These are phyloP conservation scores for Saccopteryx leptura DNA, from an alignment of 2,113 vertebrate genomes.

Conservation along the genomic window DNA sequence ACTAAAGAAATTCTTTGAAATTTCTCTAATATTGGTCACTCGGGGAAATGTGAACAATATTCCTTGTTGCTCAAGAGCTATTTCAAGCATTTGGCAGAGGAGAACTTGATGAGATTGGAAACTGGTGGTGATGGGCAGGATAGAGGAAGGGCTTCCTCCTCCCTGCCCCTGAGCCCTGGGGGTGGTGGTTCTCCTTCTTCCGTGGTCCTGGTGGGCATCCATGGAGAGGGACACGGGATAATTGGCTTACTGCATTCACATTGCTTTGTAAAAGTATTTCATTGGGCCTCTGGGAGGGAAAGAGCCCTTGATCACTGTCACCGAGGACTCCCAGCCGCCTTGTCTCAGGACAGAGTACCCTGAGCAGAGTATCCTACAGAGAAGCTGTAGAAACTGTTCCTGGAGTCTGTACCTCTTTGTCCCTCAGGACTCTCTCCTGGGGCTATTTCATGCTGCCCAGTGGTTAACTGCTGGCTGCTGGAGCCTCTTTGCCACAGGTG, in stretches of 20 bases:
- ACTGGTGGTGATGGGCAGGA: neutral
- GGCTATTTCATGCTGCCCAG: neutral
- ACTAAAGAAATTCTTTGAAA: neutral
- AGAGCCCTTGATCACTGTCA: neutral
- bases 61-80: neutral
- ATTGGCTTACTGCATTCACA: neutral
- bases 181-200: neutral
- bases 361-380: too few relatives aligned
- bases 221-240: neutral
- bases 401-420: neutral
- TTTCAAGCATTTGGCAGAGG: conserved; percentile 6
- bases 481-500: neutral
- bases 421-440: neutral
- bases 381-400: neutral
- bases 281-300: neutral
- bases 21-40: neutral
- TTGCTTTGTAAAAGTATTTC: neutral
- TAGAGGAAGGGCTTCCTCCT: neutral
- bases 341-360: neutral
- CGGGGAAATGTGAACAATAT: neutral
- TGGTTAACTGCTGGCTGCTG: neutral
- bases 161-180: neutral
- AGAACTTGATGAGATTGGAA: neutral
- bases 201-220: neutral
- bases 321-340: neutral